Conservation (phyloP, 2,797 vertebrate genomes). For the Mycteria americana region DNA sequence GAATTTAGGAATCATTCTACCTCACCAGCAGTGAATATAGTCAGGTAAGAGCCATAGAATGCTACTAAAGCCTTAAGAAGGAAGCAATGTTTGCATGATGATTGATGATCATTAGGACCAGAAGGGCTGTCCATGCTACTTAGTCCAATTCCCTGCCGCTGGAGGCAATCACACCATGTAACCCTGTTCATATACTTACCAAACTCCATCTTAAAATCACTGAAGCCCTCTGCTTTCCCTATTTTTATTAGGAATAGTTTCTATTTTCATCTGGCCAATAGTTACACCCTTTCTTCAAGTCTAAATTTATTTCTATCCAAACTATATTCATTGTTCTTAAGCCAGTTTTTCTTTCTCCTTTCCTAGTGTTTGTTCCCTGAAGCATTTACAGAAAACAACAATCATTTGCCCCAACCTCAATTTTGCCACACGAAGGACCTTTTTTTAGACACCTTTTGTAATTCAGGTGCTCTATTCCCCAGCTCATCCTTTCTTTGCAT, state of each 20-base stretch:
- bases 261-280: neutral
- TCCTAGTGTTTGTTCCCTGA: neutral
- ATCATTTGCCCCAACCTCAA: neutral
- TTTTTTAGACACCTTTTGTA: neutral
- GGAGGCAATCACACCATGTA: neutral
- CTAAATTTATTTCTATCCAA: neutral
- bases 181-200: neutral
- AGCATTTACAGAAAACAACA: neutral
- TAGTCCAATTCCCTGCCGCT: neutral
- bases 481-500: neutral
- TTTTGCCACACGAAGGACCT: neutral
- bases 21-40: neutral
- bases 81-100: neutral
- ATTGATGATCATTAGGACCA: neutral
- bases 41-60: neutral
- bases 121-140: neutral
- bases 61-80: neutral
- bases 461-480: neutral
- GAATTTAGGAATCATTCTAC: neutral
- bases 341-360: neutral
- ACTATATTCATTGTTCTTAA: neutral
- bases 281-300: neutral
- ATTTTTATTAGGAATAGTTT: neutral
- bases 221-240: neutral
- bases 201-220: neutral